Base-by-base conservation (phyloP, 2,797 vertebrate genomes). In the Melanotaenia maccullochi region DNA sequence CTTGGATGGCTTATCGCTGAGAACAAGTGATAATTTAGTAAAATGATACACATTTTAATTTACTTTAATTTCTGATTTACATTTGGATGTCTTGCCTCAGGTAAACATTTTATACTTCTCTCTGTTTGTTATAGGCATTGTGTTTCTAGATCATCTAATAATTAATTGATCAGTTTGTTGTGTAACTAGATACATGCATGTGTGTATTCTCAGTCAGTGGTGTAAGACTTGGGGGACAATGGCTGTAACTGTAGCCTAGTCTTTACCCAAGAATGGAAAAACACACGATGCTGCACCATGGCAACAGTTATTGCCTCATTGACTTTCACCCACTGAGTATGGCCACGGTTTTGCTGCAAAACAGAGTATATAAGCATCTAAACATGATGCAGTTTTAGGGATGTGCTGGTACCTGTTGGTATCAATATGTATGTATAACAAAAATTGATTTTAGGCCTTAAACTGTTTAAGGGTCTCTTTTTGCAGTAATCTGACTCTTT, bases 241-340 rank as follows among this genome's bases (percentile, higher is more conserved):
- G 68, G 60, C 52, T 85, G 87, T 85, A 90, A 91, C 84, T 65
- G 24, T 70, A 91, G 69, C 73, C 63, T 6, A 18, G 69, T 65
- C 42, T 62, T 81, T 60, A 75, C 54, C 74, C 66, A 62, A 44
- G 67, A 72, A 72, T 76, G 83, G 65, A 89, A 90, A 82, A 67
- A 60, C 75, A 88, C 63, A 69, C 1, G 11, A 63, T 28, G 56
- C 59, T 57, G 18, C 36, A 7, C 35, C 60, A 51, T 47, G 40
- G 57, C 65, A 11, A 71, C 63, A 49, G 0, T 1, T 22, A 16
- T 52, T 22, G 33, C 44, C 40, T 71, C 30, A 42, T 76, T 67
- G 73, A 69, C 67, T 61, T 28, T 71, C 55, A 77, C 33, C 36
- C 0, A 58, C 18, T 25, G 5, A 56, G 8, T 28, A 60, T 69